A percentile compares a stretch with the other conserved stretches of the same genome.
Evolutionary conservation across 35 echinoderm and acorn worm species (phyloP).

Genomic region (Stichopus chloronotus): DNA sequence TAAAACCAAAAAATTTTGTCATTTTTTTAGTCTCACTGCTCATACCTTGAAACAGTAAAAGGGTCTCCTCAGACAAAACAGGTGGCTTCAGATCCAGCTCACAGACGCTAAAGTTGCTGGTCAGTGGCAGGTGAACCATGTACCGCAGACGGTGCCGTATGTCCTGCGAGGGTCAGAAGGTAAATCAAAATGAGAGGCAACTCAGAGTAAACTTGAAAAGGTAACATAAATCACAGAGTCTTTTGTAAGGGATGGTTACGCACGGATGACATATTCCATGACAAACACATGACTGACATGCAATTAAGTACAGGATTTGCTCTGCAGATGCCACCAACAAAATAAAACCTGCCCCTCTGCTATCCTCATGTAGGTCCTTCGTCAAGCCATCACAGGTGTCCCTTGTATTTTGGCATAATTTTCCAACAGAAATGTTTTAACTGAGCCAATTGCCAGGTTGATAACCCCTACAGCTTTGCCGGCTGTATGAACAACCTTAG

Average conservation of each 20-base stretch:
- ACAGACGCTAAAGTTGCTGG: slow-evolving; percentile 88
- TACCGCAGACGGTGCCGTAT: slow-evolving; percentile 79
- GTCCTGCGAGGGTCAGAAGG: slow-evolving; percentile 54
- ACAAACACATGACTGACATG: neutral
- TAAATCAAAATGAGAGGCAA: neutral
- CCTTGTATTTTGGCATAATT: too few species aligned
- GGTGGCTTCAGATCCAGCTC: slow-evolving; percentile 92
- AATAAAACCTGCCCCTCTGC: too few species aligned
- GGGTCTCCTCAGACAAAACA: slow-evolving; percentile 74
- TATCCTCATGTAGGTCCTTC: too few species aligned
- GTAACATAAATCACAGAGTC: neutral
- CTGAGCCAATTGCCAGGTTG: too few species aligned
- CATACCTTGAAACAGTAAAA: slow-evolving; percentile 75
- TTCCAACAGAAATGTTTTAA: too few species aligned
- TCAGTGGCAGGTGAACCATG: slow-evolving; percentile 85
- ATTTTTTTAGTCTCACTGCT: too few species aligned
- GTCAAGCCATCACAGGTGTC: too few species aligned
- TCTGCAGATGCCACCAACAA: neutral
- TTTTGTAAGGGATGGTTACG: neutral
- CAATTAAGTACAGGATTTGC: neutral
- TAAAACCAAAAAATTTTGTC: too few species aligned
- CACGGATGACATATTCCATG: neutral
- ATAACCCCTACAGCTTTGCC: too few species aligned
- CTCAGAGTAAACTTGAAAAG: neutral
- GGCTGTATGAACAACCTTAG: too few species aligned